Conservation (phyloP, 2,113 vertebrate species). For the Prunella fulvescens region DNA sequence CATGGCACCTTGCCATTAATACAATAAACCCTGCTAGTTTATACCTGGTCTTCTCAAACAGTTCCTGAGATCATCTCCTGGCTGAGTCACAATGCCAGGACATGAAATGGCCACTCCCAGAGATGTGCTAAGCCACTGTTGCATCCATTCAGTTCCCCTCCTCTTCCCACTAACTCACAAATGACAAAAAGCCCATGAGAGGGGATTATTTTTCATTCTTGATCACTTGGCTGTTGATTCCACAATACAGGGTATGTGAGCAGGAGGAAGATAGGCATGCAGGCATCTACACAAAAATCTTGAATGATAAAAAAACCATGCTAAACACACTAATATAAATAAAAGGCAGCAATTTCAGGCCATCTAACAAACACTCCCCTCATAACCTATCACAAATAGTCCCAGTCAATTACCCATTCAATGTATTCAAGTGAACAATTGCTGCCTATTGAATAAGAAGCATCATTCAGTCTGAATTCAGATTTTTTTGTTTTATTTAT, state of each 20-base stretch:
- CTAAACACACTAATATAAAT: neutral
- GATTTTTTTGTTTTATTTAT: neutral
- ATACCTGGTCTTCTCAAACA: neutral
- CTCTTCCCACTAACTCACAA: neutral
- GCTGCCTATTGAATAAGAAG: neutral
- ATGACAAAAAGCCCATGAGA: neutral
- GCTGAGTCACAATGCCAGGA: neutral
- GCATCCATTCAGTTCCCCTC: neutral
- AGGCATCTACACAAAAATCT: neutral
- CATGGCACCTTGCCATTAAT: accelerated
- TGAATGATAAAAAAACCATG: neutral
- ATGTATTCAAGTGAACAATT: neutral
- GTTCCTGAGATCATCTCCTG: neutral
- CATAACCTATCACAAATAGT: neutral
- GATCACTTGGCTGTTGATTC: neutral
- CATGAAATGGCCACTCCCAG: neutral
- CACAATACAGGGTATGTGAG: neutral
- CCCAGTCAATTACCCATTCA: neutral
- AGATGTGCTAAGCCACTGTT: neutral
- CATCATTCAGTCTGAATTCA: neutral
- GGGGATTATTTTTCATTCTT: neutral
- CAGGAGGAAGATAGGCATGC: neutral
- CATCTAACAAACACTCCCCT: neutral
- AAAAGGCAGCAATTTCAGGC: neutral
- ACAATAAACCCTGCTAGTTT: neutral